These are phyloP conservation scores for Drosophila mauritiana DNA, from an alignment of 1,140 invertebrate species.

Conservation along the genomic window DNA sequence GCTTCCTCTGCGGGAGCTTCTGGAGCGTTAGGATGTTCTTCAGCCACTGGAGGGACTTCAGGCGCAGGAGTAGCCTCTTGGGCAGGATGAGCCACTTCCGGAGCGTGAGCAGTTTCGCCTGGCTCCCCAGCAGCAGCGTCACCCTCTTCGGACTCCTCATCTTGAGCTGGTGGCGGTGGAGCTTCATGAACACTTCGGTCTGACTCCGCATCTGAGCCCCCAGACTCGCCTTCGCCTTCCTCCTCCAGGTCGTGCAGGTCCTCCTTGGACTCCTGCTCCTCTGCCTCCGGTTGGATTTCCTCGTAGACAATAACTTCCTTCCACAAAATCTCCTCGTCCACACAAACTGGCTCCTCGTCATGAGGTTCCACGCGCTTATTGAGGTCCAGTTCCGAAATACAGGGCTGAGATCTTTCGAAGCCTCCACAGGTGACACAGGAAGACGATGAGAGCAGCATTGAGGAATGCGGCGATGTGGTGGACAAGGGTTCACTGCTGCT, in stretches of 20 bases:
- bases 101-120: constrained; percentile 27
- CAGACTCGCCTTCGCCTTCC: constrained; percentile 8
- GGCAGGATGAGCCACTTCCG: not conserved
- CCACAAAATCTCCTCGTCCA: constrained; percentile 70
- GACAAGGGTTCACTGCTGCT: constrained; percentile 36
- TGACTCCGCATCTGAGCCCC: constrained; percentile 30
- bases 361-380: constrained; percentile 56
- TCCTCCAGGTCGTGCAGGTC: constrained; percentile 5
- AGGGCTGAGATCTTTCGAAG: constrained; percentile 56
- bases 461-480: constrained; percentile 51
- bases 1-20: constrained; percentile 16
- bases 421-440: constrained; percentile 74
- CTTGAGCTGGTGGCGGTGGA: constrained; percentile 37
- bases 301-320: constrained; percentile 69
- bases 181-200: constrained; percentile 11
- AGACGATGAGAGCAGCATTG: constrained; percentile 60
- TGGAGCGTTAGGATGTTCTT: constrained; percentile 1
- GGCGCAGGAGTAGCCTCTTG: constrained; percentile 16
- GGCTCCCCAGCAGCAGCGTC: not conserved
- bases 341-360: constrained; percentile 50
- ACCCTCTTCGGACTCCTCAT: constrained; percentile 48
- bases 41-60: not conserved
- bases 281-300: constrained; percentile 80
- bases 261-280: constrained; percentile 41
- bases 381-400: constrained; percentile 48